These are phyloP conservation scores for Tonatia bakeri DNA, from an alignment of 2,113 vertebrate genomes.

Conservation along the genomic window DNA sequence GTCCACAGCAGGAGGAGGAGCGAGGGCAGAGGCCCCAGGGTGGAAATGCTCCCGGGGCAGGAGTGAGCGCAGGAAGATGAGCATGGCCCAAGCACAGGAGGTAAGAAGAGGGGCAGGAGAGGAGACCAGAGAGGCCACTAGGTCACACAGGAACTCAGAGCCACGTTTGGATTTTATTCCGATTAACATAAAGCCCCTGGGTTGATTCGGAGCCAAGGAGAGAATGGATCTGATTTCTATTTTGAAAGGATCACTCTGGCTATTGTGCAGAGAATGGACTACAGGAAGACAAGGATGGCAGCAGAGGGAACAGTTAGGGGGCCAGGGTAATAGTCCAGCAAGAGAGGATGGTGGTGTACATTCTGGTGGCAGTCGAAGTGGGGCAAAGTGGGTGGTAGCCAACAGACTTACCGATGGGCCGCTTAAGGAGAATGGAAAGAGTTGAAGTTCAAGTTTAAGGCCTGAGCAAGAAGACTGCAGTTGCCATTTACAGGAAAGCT, in stretches of 20 bases:
- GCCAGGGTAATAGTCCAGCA: background rate
- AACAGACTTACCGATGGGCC: background rate
- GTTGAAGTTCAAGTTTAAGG: background rate
- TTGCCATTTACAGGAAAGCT: background rate
- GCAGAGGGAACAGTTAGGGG: background rate
- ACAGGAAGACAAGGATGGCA: background rate
- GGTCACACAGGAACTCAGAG: rapidly evolving
- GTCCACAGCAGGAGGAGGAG: background rate
- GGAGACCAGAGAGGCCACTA: background rate
- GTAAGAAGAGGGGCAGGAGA: background rate
- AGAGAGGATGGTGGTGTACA: background rate
- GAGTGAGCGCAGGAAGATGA: background rate
- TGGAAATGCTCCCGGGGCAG: background rate
- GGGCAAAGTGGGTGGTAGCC: background rate
- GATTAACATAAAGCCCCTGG: background rate
- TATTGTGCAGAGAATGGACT: background rate
- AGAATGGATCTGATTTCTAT: background rate
- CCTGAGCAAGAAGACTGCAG: background rate
- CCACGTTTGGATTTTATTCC: background rate
- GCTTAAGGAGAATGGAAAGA: background rate
- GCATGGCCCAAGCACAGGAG: background rate
- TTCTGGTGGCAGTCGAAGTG: rapidly evolving
- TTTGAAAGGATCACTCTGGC: background rate
- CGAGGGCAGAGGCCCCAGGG: background rate
- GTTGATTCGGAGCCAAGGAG: background rate